Conservation (phyloP, 2,797 vertebrate genomes). For the Amphiprion clarkii region DNA sequence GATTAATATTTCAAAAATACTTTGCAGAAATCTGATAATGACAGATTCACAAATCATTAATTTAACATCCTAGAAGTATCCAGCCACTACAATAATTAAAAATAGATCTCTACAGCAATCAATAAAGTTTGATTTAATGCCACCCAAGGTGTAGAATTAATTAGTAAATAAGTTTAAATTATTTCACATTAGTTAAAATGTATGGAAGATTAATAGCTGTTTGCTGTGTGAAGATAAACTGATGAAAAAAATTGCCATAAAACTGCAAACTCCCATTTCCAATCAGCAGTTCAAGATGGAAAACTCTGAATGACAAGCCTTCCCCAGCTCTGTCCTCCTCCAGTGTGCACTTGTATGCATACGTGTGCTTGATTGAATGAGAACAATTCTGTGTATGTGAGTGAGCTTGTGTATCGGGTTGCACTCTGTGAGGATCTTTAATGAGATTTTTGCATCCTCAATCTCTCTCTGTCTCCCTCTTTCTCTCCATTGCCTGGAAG, state of each 20-base stretch:
- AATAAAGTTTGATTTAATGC: slow-evolving; percentile 53
- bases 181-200: slow-evolving; percentile 25
- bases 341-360: not conserved
- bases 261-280: not conserved
- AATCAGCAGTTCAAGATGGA: not conserved
- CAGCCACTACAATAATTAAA: slow-evolving; percentile 10
- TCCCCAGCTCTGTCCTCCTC: slow-evolving; percentile 3
- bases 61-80: slow-evolving; percentile 6
- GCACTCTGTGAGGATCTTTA: slow-evolving; percentile 69
- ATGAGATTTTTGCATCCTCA: slow-evolving; percentile 69
- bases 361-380: slow-evolving; percentile 38
- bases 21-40: not conserved
- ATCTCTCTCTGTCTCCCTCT: slow-evolving; percentile 48
- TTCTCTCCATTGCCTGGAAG: slow-evolving; percentile 76
- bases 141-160: slow-evolving; percentile 36
- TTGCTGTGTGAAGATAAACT: slow-evolving; percentile 9
- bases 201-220: slow-evolving; percentile 21
- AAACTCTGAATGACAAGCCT: slow-evolving; percentile 1
- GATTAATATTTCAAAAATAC: slow-evolving; percentile 1
- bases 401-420: slow-evolving; percentile 59
- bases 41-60: slow-evolving; percentile 3
- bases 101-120: slow-evolving; percentile 23
- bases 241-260: not conserved
- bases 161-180: slow-evolving; percentile 25
- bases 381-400: slow-evolving; percentile 53